Evolutionary conservation across 2,797 vertebrate species (phyloP).

Genomic region (Mionectes olivaceus): DNA sequence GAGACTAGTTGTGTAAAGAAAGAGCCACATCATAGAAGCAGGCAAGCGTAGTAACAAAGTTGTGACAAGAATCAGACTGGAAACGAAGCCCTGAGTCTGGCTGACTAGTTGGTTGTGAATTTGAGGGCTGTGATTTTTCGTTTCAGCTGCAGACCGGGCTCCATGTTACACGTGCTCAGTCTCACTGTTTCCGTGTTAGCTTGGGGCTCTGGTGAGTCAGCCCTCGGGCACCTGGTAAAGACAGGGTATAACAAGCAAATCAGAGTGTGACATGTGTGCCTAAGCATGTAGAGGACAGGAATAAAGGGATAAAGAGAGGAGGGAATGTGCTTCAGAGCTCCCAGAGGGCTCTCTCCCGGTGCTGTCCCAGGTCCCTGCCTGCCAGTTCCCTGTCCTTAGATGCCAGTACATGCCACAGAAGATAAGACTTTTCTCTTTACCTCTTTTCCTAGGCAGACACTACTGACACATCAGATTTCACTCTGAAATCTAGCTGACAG

Average conservation of each 20-base stretch:
- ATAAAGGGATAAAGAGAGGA: background rate
- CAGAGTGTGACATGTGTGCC: background rate
- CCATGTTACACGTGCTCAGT: accelerated
- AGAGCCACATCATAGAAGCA: background rate
- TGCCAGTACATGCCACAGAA: background rate
- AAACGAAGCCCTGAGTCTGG: background rate
- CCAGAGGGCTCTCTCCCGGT: background rate
- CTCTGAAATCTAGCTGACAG: background rate
- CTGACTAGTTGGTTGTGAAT: background rate
- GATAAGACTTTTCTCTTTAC: background rate
- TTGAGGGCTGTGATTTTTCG: background rate
- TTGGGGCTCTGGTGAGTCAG: background rate
- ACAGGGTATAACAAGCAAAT: background rate
- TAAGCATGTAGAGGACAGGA: background rate
- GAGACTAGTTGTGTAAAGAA: background rate
- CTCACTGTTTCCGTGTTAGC: background rate
- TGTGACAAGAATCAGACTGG: background rate
- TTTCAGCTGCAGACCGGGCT: background rate
- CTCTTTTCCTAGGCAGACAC: background rate
- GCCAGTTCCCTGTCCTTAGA: background rate
- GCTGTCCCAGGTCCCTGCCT: background rate
- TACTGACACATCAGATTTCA: background rate
- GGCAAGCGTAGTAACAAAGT: background rate
- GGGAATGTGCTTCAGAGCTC: background rate
- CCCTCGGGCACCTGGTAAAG: background rate